Conservation (phyloP, 2,888 invertebrate species). For the Orgyia antiqua region DNA sequence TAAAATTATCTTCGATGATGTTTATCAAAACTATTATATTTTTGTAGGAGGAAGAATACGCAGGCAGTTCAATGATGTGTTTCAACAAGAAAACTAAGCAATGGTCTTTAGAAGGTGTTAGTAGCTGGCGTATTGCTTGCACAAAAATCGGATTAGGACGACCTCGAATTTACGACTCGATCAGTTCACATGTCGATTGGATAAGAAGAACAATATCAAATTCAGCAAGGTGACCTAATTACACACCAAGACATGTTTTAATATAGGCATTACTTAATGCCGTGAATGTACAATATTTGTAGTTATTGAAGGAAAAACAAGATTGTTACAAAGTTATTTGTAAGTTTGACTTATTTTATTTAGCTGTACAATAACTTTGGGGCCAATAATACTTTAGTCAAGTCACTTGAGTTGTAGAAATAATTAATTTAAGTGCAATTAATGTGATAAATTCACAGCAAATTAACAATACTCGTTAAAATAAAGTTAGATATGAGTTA, state of each 20-base stretch:
- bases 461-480: conserved; percentile 22
- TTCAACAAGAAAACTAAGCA: conserved; percentile 82
- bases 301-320: no score
- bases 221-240: conserved; percentile 58
- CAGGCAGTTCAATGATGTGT: conserved; percentile 92
- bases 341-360: neutral
- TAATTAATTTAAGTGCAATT: conserved; percentile 2
- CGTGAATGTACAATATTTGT: conserved; percentile 8
- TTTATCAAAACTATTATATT: no score
- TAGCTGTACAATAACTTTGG: conserved; percentile 4
- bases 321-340: neutral
- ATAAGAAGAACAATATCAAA: conserved; percentile 85
- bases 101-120: conserved; percentile 89
- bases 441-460: conserved; percentile 14
- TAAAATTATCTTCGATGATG: no score
- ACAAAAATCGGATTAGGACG: conserved; percentile 86
- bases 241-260: no score
- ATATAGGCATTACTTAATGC: conserved; percentile 50
- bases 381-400: conserved; percentile 9
- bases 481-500: conserved; percentile 2
- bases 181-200: conserved; percentile 91
- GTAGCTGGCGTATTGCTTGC: conserved; percentile 92
- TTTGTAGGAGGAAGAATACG: conserved; percentile 89
- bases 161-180: conserved; percentile 89
- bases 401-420: conserved; percentile 2